A percentile compares a stretch with the other conserved stretches of the same genome.
phyloP scores from a whole-genome alignment of 1,140 invertebrate species.

The Drosophila gunungcola region DNA sequence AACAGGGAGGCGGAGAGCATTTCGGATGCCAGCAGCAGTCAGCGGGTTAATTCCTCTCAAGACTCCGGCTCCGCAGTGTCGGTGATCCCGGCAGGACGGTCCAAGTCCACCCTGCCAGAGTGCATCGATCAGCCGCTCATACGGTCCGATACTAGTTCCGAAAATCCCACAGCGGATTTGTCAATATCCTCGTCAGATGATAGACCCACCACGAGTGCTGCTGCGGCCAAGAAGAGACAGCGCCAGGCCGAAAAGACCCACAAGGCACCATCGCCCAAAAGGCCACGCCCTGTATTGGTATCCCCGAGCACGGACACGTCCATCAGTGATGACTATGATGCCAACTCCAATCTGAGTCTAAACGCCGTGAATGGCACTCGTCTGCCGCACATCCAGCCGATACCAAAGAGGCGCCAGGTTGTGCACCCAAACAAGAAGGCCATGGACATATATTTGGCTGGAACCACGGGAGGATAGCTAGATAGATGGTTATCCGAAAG shows the following conservation, averaged over 20 bases:
- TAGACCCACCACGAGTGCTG: constrained; percentile 1
- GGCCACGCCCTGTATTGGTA: neutral
- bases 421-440: constrained; percentile 22
- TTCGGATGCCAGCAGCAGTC: constrained; percentile 52
- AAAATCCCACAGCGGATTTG: too few relatives aligned
- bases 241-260: too few relatives aligned
- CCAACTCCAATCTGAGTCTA: constrained; percentile 45
- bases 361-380: constrained; percentile 71
- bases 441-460: constrained; percentile 65
- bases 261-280: neutral
- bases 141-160: too few relatives aligned
- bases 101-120: too few relatives aligned
- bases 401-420: constrained; percentile 51
- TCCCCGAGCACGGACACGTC: neutral
- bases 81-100: too few relatives aligned
- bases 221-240: neutral
- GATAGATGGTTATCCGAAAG: too few relatives aligned
- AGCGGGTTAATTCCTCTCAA: constrained; percentile 3
- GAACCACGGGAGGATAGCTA: constrained; percentile 46
- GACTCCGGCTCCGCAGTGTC: neutral
- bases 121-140: too few relatives aligned
- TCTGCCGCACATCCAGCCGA: constrained; percentile 61
- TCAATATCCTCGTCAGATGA: neutral
- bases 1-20: neutral
- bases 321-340: constrained; percentile 48